Base-by-base conservation (phyloP, 1,140 invertebrate species). In the Tetraneura akinire region DNA sequence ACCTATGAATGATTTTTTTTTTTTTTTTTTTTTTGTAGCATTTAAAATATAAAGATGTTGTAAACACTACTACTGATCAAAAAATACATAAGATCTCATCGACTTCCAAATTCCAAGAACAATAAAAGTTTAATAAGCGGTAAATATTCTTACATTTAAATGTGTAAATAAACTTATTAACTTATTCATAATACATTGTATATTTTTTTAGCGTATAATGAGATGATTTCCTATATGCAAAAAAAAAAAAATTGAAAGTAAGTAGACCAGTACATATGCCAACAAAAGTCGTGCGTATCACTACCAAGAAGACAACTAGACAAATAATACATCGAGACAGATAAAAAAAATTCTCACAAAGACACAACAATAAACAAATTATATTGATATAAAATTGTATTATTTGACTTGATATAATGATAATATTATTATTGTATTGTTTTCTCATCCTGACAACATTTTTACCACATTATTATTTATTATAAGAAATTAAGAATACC, bases 231-330 rank as follows among this genome's bases (percentile, higher is more conserved):
- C 83, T 94, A 95, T 82, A 96, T 97, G 47, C 99, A 99, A 87
- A 97, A 98, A 83, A 96, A n/a, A n/a, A 99, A 87, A 94, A 97
- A 82, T 87, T 99, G 74, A 93, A 94, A 83, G 97, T 98, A 1
- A 98, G 98, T 86, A 97, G 97, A 82, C 97, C 97, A 81, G 93
- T 98, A 51, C 92, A 96, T 83, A 96, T 98, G 93, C 97, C 97
- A 49, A 98, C 96, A 53, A 98, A 98, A 86, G 90, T 91, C 68
- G 87, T 98, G 66, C 91, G 98, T 83, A 99, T 99, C 86, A n/a
- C n/a, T n/a, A n/a, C n/a, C n/a, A n/a, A n/a, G n/a, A n/a, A n/a
- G 99, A 98, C 37, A 99, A 98, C 45, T 90, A 98, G 83, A 99
- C 99, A 88, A 99, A 98, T 49, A 98, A 98, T 86, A 99, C n/a